A percentile compares a stretch with the other conserved stretches of the same genome.
Evolutionary conservation across 2,888 invertebrate species (phyloP).

Genomic region (Dasypolia templi): DNA sequence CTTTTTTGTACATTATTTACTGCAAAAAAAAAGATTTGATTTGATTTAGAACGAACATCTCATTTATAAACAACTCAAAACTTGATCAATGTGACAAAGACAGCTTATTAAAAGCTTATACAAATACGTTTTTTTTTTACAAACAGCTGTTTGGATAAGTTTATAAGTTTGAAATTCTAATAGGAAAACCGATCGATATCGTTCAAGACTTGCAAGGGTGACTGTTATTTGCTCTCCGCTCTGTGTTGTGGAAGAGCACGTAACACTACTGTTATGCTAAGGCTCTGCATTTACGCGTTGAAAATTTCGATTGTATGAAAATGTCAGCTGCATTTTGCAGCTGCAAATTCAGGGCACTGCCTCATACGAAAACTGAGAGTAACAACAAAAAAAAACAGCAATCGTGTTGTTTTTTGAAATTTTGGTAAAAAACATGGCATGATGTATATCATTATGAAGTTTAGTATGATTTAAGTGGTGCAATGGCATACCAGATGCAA

Average conservation of each 20-base stretch:
- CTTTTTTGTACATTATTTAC: too few relatives aligned
- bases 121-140: constrained; percentile 17
- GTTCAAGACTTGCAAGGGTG: constrained; percentile 12
- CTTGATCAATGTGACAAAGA: neutral
- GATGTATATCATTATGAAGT: too few relatives aligned
- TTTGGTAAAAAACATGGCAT: too few relatives aligned
- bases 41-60: too few relatives aligned
- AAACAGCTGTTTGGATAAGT: neutral
- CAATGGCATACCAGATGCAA: too few relatives aligned
- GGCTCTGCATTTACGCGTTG: neutral
- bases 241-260: constrained; percentile 13
- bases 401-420: neutral
- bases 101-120: neutral
- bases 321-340: neutral
- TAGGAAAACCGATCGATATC: constrained; percentile 43
- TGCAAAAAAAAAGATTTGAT: too few relatives aligned
- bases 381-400: too few relatives aligned
- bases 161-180: constrained; percentile 34
- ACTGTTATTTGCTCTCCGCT: constrained; percentile 19
- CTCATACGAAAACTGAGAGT: neutral
- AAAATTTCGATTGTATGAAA: neutral
- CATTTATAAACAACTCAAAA: neutral
- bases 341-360: neutral
- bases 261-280: constrained; percentile 13
- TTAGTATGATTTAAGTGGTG: too few relatives aligned